These are phyloP conservation scores for Mesorhabditis spiculigera DNA, from an alignment of 2,888 invertebrate genomes.

Conservation along the genomic window DNA sequence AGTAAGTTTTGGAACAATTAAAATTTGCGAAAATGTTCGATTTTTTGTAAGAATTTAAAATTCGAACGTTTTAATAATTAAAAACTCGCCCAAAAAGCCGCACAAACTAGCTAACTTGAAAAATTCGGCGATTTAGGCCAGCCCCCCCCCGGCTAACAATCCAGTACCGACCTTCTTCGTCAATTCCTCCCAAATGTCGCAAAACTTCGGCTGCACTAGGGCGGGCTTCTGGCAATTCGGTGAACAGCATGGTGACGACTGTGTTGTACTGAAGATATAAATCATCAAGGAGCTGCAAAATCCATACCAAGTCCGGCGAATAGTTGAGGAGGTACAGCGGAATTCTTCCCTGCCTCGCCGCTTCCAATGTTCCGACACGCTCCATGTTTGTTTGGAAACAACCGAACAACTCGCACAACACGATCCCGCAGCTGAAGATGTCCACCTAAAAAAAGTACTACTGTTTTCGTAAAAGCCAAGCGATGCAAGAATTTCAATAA, in stretches of 20 bases:
- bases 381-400: not conserved
- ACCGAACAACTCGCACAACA: not conserved
- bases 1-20: no score
- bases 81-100: no score
- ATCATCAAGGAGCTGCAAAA: not conserved
- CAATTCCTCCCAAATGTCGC: not conserved
- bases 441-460: not conserved
- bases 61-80: no score
- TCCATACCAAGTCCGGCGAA: not conserved
- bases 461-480: not conserved
- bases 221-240: not conserved
- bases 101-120: no score
- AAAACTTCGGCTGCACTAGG: not conserved
- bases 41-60: no score
- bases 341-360: not conserved
- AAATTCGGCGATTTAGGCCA: no score
- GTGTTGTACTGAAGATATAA: not conserved
- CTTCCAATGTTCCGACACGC: not conserved
- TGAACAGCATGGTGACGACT: not conserved
- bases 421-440: not conserved
- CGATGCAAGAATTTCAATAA: no score
- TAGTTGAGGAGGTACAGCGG: not conserved
- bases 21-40: no score
- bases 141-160: no score
- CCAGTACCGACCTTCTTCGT: not conserved